phyloP scores from a whole-genome alignment of 1,140 invertebrate species.

The Oncopeltus fasciatus region DNA sequence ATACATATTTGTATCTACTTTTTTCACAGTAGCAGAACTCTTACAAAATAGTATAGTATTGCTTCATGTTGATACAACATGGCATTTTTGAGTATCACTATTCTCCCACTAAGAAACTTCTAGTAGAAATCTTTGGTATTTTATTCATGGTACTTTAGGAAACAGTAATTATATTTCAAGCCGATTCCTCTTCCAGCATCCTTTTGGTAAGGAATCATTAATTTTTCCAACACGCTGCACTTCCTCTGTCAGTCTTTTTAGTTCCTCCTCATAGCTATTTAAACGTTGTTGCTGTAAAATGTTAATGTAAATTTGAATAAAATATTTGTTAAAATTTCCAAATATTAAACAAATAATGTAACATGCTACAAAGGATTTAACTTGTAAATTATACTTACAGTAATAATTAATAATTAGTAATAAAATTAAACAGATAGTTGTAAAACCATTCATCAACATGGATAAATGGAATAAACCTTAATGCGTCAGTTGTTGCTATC shows the following conservation, averaged over 20 bases:
- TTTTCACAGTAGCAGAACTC: too few relatives aligned
- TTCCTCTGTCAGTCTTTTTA: not conserved
- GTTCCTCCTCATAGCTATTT: slow-evolving; percentile 4
- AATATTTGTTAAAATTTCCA: not conserved
- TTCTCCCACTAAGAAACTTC: too few relatives aligned
- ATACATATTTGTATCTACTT: too few relatives aligned
- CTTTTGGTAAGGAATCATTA: not conserved
- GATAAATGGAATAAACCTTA: not conserved
- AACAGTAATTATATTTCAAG: slow-evolving; percentile 7
- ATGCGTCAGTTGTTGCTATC: too few relatives aligned
- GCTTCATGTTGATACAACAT: too few relatives aligned
- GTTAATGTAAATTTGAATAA: not conserved
- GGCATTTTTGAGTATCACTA: too few relatives aligned
- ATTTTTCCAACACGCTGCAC: slow-evolving; percentile 1
- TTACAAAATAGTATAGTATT: too few relatives aligned
- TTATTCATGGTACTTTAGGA: too few relatives aligned
- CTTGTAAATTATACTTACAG: not conserved
- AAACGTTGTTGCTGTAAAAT: not conserved
- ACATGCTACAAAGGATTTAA: not conserved
- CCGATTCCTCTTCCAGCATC: not conserved
- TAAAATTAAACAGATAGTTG: not conserved
- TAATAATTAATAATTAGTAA: not conserved
- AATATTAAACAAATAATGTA: not conserved
- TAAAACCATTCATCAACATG: not conserved
- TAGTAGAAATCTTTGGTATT: too few relatives aligned